Base-by-base conservation (phyloP, 2,888 invertebrate genomes). In the Sarcophaga caerulescens region DNA sequence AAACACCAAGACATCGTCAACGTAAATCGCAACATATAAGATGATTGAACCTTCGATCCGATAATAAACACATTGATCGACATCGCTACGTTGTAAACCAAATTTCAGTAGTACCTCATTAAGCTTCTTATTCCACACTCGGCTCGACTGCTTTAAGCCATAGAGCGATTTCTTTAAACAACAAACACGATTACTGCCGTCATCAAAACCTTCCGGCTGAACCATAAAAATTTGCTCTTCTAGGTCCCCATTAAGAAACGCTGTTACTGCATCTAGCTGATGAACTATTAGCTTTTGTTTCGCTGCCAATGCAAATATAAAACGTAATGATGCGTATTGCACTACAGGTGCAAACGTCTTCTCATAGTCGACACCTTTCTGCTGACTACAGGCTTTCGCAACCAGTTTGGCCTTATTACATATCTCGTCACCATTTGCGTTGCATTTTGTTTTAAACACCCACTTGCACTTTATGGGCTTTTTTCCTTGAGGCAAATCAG, bases 391-490 rank as follows among this genome's bases (percentile, higher is more conserved):
- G 4, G 83, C 83, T 44, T 85, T 76, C 8, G 76, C 76, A n/a
- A 87, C 83, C 35, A 85, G 77, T 44, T 77, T 14, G 1, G 85
- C 85, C 62, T 85, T 79, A 25, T 23, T 84, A 47, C 81, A 62
- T 10, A 21, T 19, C 10, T 88, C 73, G n/a, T 84, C 62, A 12
- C 88, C 89, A 78, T 87, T 69, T 14, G 70, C 66, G 60, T 80
- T 66, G 14, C 45, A 23, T 45, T 81, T 81, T 23, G 74, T 45
- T 44, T 82, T 82, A n/a, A 62, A 82, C 10, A 88, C 85, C 88
- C 89, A 90, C 84, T 88, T 89, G 57, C 86, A 68, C 17, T 84
- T 81, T 66, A 88, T 88, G 8, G 88, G 81, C 78, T 89, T 89
- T 74, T 88, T 79, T 17, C 74, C 85, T 17, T 69, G 60, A 25